These are phyloP conservation scores for Philaenus spumarius DNA, from an alignment of 1,140 invertebrate species.

Conservation along the genomic window DNA sequence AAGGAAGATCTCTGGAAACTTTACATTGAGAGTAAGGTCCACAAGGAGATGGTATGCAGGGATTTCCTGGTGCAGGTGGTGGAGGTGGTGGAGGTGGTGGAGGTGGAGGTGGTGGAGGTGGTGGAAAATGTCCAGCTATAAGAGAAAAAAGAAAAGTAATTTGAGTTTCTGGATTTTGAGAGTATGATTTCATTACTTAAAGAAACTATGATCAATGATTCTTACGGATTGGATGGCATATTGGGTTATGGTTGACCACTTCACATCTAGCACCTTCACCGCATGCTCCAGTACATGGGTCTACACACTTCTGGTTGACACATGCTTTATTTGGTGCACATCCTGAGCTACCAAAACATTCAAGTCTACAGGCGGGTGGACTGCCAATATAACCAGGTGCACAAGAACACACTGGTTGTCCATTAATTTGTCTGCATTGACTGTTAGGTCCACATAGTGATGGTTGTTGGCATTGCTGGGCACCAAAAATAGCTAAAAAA, in stretches of 20 bases:
- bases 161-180: neutral
- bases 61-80: conserved; percentile 37
- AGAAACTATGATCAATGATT: conserved; percentile 3
- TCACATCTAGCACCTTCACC: conserved; percentile 60
- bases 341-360: conserved; percentile 63
- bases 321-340: conserved; percentile 54
- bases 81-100: conserved; percentile 35
- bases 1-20: conserved; percentile 48
- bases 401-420: conserved; percentile 62
- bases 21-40: conserved; percentile 61
- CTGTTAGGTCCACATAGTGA: conserved; percentile 66
- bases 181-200: conserved; percentile 5
- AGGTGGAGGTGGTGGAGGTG: conserved; percentile 35
- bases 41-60: conserved; percentile 60
- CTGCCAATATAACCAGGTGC: conserved; percentile 61
- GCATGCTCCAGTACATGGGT: conserved; percentile 59
- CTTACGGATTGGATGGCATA: conserved; percentile 50
- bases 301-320: conserved; percentile 55
- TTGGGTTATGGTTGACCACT: conserved; percentile 65
- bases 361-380: conserved; percentile 62
- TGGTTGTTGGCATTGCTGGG: conserved; percentile 39
- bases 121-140: conserved; percentile 7
- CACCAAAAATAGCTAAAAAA: too few relatives aligned
- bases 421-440: conserved; percentile 58
- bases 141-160: neutral